Evolutionary conservation across 2,888 invertebrate genomes (phyloP), one percentile per base, ranked within the genome.

Genomic region (Cancer borealis): DNA sequence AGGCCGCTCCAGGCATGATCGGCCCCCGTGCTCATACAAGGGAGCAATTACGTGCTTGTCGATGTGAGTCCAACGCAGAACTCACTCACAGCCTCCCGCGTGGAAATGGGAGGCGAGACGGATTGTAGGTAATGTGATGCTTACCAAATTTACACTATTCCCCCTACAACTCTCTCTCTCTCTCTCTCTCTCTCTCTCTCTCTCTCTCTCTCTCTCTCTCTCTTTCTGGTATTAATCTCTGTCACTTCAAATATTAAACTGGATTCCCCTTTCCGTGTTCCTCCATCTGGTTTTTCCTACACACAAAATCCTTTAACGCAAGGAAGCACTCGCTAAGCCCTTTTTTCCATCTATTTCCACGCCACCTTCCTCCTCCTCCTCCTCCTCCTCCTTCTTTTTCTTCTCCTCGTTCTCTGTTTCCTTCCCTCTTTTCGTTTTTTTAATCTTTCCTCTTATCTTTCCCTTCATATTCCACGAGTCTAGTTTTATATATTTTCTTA

Each of bases 181-280:
- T 73, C 73, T 73, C 73, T 73, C 73, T 73, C 73, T 73, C 73
- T 73, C 73, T 73, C 73, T 73, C 73, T 73, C 73, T 73, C 73
- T 73, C 73, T 73, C 73, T 73, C 73, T 73, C 73, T 73, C 73
- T 73, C 73, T 73, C 66, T 66, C 66, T 66, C 73, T 73, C 73
- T 73, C 73, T 73, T n/a, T 73, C n/a, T 26, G 21, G 8, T 73
- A 73, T 73, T 73, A n/a, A 73, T 73, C 73, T 73, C 26, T n/a
- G 73, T 73, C 73, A 73, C n/a, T 26, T 21, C 73, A 21, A 73
- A 73, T 26, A 73, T 73, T 4, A 73, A n/a, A 73, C 73, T 73
- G 73, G 73, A 73, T 73, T 73, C n/a, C 26, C 73, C 21, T 73
- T 73, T 6, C n/a, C 54, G 21, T 17, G 54, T 73, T 73, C 73